Base-by-base conservation (phyloP, 2,797 vertebrate genomes). In the Gambusia yucatana region DNA sequence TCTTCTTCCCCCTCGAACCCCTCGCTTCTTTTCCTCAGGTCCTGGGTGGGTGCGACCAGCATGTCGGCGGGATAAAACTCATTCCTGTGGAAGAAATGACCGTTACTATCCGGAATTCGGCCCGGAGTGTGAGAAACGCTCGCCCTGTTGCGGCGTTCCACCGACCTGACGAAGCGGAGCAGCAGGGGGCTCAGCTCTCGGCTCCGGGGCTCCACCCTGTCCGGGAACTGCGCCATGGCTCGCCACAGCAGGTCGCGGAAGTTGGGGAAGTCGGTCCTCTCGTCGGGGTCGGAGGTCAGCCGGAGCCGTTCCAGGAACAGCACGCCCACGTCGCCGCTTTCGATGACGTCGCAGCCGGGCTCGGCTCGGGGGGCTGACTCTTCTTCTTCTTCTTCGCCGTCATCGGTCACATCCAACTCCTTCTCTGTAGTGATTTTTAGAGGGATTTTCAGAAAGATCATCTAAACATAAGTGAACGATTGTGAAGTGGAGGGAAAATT, bases 201-300 rank as follows among this genome's bases (percentile, higher is more conserved):
- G 1, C 97, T 98, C 17, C 97, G 96, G 0, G 98, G 96, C 39
- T 99, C 98, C 77, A 99, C 96, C 77, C 97, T 91, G 43, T 98
- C 97, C 0, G 98, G 96, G 76, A 98, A 97, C 84, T 94, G 96
- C 47, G 94, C 92, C 96, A 99, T 97, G 81, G 97, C 95, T 75
- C 93, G 96, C 98, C 98, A 99, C 74, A 99, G 94, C 11, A 98
- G 91, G 88, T 96, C 95, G 22, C 98, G 97, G 87, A 98, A 99
- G 94, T 99, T 99, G 48, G 97, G 95, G 59, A 98, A 97, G 92
- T 99, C 98, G 0, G 97, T 95, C 61, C 98, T 96, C 30, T 98
- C 97, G 0, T 44, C 89, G 59, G 94, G 89, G 71, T 95, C 85
- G 0, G 89, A 94, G 84, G 91, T 95, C 61, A 79, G 17, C 72